Base-by-base conservation (phyloP, 1,140 invertebrate genomes). In the Dreissena rostriformis region DNA sequence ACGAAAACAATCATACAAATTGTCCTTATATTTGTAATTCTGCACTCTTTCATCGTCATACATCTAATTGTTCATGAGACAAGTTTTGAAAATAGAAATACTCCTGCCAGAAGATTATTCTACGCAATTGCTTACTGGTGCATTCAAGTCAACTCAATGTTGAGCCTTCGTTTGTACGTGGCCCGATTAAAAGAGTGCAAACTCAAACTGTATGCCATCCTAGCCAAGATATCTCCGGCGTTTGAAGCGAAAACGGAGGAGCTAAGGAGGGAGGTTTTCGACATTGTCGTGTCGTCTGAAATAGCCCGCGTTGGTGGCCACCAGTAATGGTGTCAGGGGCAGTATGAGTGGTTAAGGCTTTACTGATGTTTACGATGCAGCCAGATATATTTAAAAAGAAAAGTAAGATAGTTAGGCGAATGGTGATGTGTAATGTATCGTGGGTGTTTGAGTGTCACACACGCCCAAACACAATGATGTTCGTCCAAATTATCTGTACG, bases 91-190 rank as follows among this genome's bases (percentile, higher is more conserved):
- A 12, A n/a, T 61, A 15, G 24, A 17, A 61, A 75, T n/a, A 28
- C 57, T 24, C 17, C n/a, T 8, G 10, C 8, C 8, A 61, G 55
- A 28, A 22, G 73, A 8, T 14, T 61, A 57, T 61, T 75, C 12
- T 55, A 75, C 61, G 73, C 53, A 14, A 1, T 75, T 26, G 28
- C n/a, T 17, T 75, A 61, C n/a, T 4, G 61, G 17, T 75, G 52
- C 29, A 61, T 75, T 26, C 73, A 75, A n/a, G 29, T 75, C 4
- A 75, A 75, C 55, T 75, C 73, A 8, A 61, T 75, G 8, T 52
- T 75, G 12, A 55, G 49, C 15, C 15, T 75, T 7, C 49, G 22
- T 17, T 53, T 75, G 19, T 75, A 75, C 53, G 52, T 75, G 6
- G 73, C 24, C 14, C 53, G 26, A 29, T 61, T 75, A 8, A 57